Conservation (phyloP, 2,113 vertebrate species). For the Mungos mungo region DNA sequence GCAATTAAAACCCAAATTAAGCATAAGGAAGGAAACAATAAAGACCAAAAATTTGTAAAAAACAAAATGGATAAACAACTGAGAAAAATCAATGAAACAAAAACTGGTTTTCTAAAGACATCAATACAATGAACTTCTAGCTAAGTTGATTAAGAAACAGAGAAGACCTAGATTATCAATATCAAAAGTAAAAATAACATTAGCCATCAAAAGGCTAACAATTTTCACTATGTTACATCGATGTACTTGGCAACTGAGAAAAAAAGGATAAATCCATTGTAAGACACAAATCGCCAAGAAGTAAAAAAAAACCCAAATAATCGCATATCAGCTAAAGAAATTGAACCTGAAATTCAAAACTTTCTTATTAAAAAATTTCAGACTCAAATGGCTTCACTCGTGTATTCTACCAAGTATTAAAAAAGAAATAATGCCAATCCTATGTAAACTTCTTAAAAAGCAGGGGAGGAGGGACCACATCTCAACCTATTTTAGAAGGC, state of each 20-base stretch:
- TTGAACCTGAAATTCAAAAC: neutral
- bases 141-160: neutral
- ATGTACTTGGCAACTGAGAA: neutral
- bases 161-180: neutral
- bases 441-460: neutral
- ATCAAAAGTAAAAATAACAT: neutral
- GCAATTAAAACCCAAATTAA: neutral
- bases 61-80: neutral
- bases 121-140: neutral
- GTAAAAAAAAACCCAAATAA: neutral
- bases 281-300: neutral
- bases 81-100: neutral
- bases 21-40: neutral
- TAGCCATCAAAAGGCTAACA: neutral
- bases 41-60: neutral
- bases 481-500: neutral
- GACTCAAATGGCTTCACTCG: neutral
- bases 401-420: neutral
- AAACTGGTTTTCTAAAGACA: neutral
- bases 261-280: neutral
- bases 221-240: neutral
- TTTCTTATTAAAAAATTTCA: slow-evolving; percentile 1
- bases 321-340: neutral
- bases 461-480: neutral
- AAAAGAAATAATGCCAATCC: neutral